Evolutionary conservation across 2,888 invertebrate species (phyloP), one percentile per base, ranked within the genome.

Genomic region (Unio pictorum): DNA sequence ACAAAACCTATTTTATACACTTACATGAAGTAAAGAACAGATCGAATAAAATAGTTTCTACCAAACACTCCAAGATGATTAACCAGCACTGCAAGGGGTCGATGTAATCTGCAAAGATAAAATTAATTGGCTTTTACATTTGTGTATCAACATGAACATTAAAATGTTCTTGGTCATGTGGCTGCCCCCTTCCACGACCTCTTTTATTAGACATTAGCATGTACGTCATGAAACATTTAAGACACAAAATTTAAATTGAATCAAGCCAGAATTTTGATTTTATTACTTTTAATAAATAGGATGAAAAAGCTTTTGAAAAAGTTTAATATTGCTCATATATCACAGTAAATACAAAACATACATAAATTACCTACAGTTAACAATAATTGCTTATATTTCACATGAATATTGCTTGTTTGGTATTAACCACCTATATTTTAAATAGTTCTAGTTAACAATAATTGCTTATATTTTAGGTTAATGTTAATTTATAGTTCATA

Each of bases 1-100:
- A 45, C 8, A 8, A 61, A 34, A 63, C 23, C 17, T 4, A 7
- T 28, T 28, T 30, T 5, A 28, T 5, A 23, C 73, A 83, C 86
- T 85, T 78, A 86, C 86, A 82, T 54, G 26, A 86, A 76, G 69
- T 86, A 82, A 26, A 81, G 69, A n/a, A 84, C 68, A 78, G 86
- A 86, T 79, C 86, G 70, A 11, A 84, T 73, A 74, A 83, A 86
- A 66, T 86, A 86, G 63, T 83, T 86, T 63, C 81, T 79, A 15
- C 83, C 82, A n/a, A 84, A 63, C 2, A 83, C 71, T 17, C 86
- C 83, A 55, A 83, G 75, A 45, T 74, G 71, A 59, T 78, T 76
- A 45, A 85, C 76, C 15, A 83, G 15, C 20, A 74, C 66, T 15
- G 84, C 78, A n/a, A 85, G 74, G 30, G 78, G 80, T 69, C 78